Evolutionary conservation across 2,797 vertebrate genomes (phyloP).

Genomic region (Silurus lanzhouensis): DNA sequence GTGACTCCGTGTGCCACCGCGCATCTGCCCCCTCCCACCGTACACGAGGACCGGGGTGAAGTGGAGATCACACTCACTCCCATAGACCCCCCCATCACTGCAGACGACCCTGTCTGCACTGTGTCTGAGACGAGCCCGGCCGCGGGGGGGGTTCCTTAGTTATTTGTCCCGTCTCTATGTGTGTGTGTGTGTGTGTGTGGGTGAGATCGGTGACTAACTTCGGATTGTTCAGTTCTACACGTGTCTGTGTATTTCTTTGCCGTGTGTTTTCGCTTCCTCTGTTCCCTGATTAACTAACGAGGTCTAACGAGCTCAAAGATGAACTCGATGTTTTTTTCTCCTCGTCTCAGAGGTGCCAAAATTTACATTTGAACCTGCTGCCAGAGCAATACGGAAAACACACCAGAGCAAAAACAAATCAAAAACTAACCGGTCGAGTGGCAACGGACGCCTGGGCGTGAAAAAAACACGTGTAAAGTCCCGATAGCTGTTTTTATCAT

Average conservation of each 20-base stretch:
- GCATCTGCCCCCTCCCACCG: slow-evolving; percentile 58
- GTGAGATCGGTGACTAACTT: neutral
- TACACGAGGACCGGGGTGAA: slow-evolving; percentile 65
- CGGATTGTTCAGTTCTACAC: slow-evolving; percentile 27
- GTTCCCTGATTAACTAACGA: neutral
- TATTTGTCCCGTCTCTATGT: neutral
- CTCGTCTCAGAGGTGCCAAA: neutral
- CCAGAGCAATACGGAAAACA: neutral
- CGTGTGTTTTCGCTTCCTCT: neutral
- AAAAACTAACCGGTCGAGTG: neutral
- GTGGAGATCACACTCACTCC: slow-evolving; percentile 72
- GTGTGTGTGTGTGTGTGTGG: slow-evolving; percentile 9
- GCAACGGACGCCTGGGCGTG: neutral
- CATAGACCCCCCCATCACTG: slow-evolving; percentile 54
- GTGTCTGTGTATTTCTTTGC: neutral
- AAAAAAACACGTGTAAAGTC: neutral
- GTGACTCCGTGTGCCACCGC: slow-evolving; percentile 2
- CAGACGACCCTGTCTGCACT: neutral
- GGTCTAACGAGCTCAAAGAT: neutral
- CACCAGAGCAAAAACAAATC: neutral
- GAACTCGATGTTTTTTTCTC: neutral
- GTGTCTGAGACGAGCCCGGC: neutral
- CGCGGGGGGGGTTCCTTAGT: slow-evolving; percentile 3
- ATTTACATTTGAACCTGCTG: neutral
- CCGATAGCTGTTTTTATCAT: neutral